phyloP scores from a whole-genome alignment of 2,113 vertebrate genomes.

The Tenrec ecaudatus region DNA sequence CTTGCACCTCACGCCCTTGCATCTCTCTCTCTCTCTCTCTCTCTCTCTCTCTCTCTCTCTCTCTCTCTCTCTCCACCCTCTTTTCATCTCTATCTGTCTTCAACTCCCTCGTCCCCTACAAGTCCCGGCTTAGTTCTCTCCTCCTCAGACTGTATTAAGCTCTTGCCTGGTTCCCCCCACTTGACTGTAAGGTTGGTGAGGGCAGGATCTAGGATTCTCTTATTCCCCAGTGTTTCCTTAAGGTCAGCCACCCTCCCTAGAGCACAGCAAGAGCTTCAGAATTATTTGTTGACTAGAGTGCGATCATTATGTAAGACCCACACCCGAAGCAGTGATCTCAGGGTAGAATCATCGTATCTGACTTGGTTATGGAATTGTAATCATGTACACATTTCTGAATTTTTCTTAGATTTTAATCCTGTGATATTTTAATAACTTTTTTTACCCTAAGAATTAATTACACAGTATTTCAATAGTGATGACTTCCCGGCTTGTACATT shows the following conservation, averaged over 20 bases:
- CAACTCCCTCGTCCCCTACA: neutral
- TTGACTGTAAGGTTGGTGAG: constrained; percentile 6
- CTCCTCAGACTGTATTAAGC: neutral
- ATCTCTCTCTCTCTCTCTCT: too few species aligned
- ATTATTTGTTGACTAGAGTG: neutral
- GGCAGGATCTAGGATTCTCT: neutral
- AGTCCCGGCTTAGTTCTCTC: neutral
- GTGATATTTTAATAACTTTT: constrained; percentile 38
- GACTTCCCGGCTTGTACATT: constrained; percentile 39
- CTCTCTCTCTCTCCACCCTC: neutral
- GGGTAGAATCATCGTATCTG: constrained; percentile 44
- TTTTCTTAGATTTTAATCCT: constrained; percentile 50
- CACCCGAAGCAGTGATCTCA: constrained; percentile 50
- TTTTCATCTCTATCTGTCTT: neutral
- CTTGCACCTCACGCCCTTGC: neutral
- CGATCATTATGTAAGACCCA: constrained; percentile 20
- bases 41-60: neutral
- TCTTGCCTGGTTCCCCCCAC: neutral
- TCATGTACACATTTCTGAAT: constrained; percentile 40
- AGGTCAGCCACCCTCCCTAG: constrained; percentile 39
- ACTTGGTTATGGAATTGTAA: neutral
- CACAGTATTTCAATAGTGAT: constrained; percentile 25
- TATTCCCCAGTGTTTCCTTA: constrained; percentile 5
- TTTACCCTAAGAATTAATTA: neutral
- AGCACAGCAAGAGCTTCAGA: neutral